Conservation (phyloP, 1,140 invertebrate species). For the Scylla paramamosain region DNA sequence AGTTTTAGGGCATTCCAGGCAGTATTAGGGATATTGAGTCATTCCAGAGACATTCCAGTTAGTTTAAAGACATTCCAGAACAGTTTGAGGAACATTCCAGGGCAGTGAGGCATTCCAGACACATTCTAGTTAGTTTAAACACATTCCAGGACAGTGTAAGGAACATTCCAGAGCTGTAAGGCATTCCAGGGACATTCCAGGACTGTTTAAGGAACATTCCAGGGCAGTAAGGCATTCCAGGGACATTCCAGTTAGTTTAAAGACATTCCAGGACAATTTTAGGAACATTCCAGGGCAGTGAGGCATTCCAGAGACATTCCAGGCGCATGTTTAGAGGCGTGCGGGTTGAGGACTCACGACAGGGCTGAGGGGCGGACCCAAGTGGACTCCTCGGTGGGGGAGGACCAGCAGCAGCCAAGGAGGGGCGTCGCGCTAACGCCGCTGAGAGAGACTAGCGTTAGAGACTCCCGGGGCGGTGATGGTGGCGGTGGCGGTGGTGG, state of each 20-base stretch:
- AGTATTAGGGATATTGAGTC: too few relatives aligned
- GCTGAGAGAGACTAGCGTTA: slow-evolving; percentile 50
- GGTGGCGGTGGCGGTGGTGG: neutral
- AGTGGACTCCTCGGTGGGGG: slow-evolving; percentile 42
- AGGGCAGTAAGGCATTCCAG: neutral
- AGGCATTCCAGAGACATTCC: neutral
- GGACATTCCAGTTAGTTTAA: neutral
- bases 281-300: neutral
- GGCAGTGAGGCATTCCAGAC: too few relatives aligned
- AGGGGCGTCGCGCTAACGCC: slow-evolving; percentile 57
- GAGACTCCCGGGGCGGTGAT: slow-evolving; percentile 12
- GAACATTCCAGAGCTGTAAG: neutral
- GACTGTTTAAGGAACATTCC: neutral
- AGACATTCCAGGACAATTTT: neutral
- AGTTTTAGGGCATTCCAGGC: too few relatives aligned
- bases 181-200: neutral
- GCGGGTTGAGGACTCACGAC: slow-evolving; percentile 30
- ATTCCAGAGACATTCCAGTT: too few relatives aligned
- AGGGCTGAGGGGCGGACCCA: slow-evolving; percentile 57
- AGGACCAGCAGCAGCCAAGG: slow-evolving; percentile 65
- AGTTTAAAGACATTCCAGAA: too few relatives aligned
- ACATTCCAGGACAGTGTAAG: too few relatives aligned
- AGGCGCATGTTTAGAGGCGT: neutral
- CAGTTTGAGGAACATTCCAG: too few relatives aligned
- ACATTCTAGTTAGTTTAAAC: too few relatives aligned